phyloP scores from a whole-genome alignment of 1,140 invertebrate genomes.

The Sweltsa coloradensis region DNA sequence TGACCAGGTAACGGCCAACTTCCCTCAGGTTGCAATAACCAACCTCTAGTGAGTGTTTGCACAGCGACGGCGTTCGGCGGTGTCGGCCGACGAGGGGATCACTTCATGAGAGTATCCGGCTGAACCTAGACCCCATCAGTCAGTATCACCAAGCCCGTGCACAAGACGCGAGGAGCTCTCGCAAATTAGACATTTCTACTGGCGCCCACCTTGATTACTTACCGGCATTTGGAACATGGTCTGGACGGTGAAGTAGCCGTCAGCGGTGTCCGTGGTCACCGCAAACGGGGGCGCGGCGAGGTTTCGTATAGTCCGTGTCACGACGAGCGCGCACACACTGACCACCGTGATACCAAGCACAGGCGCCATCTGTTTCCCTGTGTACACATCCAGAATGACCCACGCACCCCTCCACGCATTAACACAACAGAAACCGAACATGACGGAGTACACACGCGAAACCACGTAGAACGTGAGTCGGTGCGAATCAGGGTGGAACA shows the following conservation, averaged over 20 bases:
- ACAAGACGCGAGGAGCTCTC: too few species aligned
- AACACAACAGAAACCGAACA: constrained; percentile 65
- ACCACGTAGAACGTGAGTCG: constrained; percentile 52
- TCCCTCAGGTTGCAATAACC: too few species aligned
- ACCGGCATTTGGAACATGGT: constrained; percentile 67
- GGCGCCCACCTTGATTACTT: too few species aligned
- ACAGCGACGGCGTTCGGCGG: too few species aligned
- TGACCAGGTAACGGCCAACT: too few species aligned
- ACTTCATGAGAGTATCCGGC: too few species aligned
- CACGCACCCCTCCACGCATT: constrained; percentile 76
- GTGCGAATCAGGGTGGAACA: constrained; percentile 50
- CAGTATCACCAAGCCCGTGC: too few species aligned
- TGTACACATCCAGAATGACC: constrained; percentile 57
- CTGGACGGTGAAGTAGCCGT: constrained; percentile 67
- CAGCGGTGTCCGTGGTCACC: constrained; percentile 53
- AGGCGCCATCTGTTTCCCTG: constrained; percentile 39
- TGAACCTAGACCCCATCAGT: too few species aligned
- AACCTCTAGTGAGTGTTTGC: too few species aligned
- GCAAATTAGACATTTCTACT: too few species aligned
- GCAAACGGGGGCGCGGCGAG: constrained; percentile 69
- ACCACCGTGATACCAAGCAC: constrained; percentile 44
- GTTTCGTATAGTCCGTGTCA: constrained; percentile 56
- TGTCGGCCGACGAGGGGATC: too few species aligned
- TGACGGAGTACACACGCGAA: constrained; percentile 59
- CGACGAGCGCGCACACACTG: constrained; percentile 47